phyloP scores from a whole-genome alignment of 1,140 invertebrate species.

The Anagrus nilaparvatae region DNA sequence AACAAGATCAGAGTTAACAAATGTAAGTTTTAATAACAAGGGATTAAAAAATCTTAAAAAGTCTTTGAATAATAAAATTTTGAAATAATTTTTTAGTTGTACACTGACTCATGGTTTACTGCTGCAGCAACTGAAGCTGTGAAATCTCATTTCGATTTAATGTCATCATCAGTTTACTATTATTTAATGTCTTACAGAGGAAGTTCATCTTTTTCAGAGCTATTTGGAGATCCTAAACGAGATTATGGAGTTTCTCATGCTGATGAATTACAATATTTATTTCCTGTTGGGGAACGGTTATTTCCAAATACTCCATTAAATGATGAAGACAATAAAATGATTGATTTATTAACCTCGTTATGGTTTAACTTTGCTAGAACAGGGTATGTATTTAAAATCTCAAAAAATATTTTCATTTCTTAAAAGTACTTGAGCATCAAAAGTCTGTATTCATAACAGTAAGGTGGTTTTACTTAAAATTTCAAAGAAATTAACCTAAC shows the following conservation, averaged over 20 bases:
- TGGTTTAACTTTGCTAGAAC: slow-evolving; percentile 62
- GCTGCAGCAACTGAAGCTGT: slow-evolving; percentile 48
- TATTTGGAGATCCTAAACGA: slow-evolving; percentile 50
- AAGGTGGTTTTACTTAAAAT: no score
- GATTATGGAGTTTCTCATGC: slow-evolving; percentile 63
- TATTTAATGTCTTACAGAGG: slow-evolving; percentile 57
- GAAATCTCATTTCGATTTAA: slow-evolving; percentile 36
- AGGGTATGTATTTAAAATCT: slow-evolving; percentile 51
- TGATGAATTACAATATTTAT: slow-evolving; percentile 63
- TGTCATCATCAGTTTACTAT: slow-evolving; percentile 47
- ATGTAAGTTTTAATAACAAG: slow-evolving; percentile 44
- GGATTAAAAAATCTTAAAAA: slow-evolving; percentile 3
- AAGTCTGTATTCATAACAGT: no score
- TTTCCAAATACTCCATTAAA: slow-evolving; percentile 41
- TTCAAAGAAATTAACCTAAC: no score
- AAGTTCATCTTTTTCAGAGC: slow-evolving; percentile 53
- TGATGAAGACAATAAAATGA: slow-evolving; percentile 39
- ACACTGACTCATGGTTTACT: slow-evolving; percentile 58
- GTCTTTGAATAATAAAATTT: neutral
- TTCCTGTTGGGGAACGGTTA: slow-evolving; percentile 51
- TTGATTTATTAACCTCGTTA: slow-evolving; percentile 47
- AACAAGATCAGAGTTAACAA: slow-evolving; percentile 40
- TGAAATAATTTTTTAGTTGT: slow-evolving; percentile 42
- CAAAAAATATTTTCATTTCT: no score
- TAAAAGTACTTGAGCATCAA: no score